Percentiles rank a stretch among this genome's conserved stretches.
Conservation (phyloP, 2,113 vertebrate species). For the Hippocampus zosterae region DNA sequence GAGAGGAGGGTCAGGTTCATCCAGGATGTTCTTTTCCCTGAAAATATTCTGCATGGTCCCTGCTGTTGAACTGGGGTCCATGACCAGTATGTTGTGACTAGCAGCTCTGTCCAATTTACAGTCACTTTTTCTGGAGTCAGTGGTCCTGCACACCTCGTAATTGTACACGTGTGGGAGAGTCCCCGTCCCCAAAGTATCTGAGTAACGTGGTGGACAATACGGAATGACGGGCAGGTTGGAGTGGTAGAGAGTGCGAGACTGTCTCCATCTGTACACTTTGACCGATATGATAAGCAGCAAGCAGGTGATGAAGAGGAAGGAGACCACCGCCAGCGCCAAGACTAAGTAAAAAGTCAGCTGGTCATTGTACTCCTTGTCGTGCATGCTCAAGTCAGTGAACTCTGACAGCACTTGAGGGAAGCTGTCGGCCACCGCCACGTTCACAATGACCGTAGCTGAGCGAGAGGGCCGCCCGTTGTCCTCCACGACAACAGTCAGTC, state of each 20-base stretch:
- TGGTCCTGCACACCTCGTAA: too few relatives aligned
- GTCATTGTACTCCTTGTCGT: constrained; percentile 33
- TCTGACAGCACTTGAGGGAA: constrained; percentile 68
- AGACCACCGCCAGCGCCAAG: constrained; percentile 50
- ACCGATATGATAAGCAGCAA: too few relatives aligned
- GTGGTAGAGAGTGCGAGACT: too few relatives aligned
- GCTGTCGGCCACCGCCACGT: constrained; percentile 64
- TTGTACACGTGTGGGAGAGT: too few relatives aligned
- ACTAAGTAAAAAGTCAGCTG: constrained; percentile 33
- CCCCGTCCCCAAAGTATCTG: too few relatives aligned
- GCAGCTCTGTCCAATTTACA: constrained; percentile 9
- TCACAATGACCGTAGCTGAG: constrained; percentile 55
- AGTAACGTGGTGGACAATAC: too few relatives aligned
- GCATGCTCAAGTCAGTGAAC: constrained; percentile 20
- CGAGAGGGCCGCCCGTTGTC: constrained; percentile 49
- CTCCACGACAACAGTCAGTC: constrained; percentile 46
- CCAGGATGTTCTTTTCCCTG: constrained; percentile 24
- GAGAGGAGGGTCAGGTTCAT: constrained; percentile 38
- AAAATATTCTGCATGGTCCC: constrained; percentile 18
- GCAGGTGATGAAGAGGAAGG: constrained; percentile 64
- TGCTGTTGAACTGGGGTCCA: constrained; percentile 20
- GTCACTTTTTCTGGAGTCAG: constrained; percentile 7
- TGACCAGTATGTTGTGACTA: constrained; percentile 22
- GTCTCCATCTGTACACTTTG: too few relatives aligned
- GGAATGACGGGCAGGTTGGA: too few relatives aligned